These are phyloP conservation scores for Myotis pilosus DNA, from an alignment of 2,797 vertebrate genomes.

Conservation along the genomic window DNA sequence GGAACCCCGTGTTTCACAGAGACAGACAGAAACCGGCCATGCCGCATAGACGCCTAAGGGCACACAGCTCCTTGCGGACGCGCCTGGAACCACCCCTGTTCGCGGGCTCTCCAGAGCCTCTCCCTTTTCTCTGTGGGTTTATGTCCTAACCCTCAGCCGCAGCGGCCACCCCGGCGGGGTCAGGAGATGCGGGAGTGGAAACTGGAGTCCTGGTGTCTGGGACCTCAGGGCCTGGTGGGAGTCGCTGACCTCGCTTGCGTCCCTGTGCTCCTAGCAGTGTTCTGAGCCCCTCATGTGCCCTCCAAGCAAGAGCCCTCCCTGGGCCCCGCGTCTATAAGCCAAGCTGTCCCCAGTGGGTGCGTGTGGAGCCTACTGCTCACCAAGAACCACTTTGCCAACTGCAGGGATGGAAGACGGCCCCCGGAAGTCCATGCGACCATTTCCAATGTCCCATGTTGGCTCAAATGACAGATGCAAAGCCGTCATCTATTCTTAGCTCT, in stretches of 20 bases:
- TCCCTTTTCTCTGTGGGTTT: not conserved
- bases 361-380: not conserved
- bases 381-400: conserved; percentile 15
- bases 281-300: not conserved
- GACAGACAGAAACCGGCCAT: not conserved
- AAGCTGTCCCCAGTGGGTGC: not conserved
- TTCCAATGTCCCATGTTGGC: conserved; percentile 69
- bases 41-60: not conserved
- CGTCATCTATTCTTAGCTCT: conserved; percentile 71
- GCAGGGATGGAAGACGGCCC: conserved; percentile 30
- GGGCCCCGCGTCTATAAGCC: not conserved
- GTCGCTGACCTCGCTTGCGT: not conserved
- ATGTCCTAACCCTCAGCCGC: not conserved
- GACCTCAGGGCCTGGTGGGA: not conserved
- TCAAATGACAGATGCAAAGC: conserved; percentile 64
- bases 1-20: not conserved
- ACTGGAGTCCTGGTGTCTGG: not conserved
- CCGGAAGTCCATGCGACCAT: conserved; percentile 38
- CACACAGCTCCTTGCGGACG: not conserved
- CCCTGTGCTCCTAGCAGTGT: not conserved
- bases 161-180: not conserved
- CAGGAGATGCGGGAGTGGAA: not conserved
- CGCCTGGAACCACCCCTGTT: not conserved
- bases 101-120: not conserved
- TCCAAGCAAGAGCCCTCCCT: conserved; percentile 28